Evolutionary conservation across 1,140 invertebrate genomes (phyloP).

Genomic region (Dinoponera quadriceps): DNA sequence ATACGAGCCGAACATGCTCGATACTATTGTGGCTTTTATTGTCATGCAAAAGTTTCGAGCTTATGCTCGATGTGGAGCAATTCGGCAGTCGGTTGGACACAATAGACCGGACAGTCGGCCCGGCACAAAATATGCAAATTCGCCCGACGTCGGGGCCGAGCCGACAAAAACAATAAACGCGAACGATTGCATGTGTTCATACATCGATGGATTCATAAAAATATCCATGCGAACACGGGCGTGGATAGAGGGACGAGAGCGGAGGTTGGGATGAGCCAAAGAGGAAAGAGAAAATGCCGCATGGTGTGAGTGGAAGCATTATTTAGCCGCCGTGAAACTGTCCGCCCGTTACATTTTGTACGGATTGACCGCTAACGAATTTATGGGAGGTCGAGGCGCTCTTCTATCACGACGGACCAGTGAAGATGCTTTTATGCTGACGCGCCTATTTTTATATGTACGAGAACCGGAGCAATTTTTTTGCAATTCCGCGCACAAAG

Average conservation of each 20-base stretch:
- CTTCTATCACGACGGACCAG: neutral
- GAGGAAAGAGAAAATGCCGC: conserved; percentile 58
- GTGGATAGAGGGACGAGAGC: conserved; percentile 28
- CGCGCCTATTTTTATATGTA: neutral
- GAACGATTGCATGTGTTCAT: conserved; percentile 82
- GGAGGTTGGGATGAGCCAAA: conserved; percentile 9
- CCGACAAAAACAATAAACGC: conserved; percentile 83
- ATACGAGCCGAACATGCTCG: conserved; percentile 66
- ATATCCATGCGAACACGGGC: conserved; percentile 76
- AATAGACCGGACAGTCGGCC: conserved; percentile 75
- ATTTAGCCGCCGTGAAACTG: conserved; percentile 74
- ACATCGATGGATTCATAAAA: conserved; percentile 82
- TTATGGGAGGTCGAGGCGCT: conserved; percentile 22
- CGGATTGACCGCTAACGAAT: conserved; percentile 65
- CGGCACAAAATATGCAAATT: conserved; percentile 81
- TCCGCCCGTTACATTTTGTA: conserved; percentile 62
- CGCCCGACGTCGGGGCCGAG: conserved; percentile 68
- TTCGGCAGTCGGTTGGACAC: conserved; percentile 81
- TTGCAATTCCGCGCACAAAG: neutral
- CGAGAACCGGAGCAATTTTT: conserved; percentile 3
- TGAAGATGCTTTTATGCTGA: neutral
- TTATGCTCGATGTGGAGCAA: conserved; percentile 81
- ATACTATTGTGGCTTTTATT: conserved; percentile 75
- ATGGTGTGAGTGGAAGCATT: conserved; percentile 65
- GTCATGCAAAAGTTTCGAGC: conserved; percentile 82